A percentile compares a stretch with the other conserved stretches of the same genome.
These are phyloP conservation scores for Erebia ligea DNA, from an alignment of 2,888 invertebrate genomes.

Conservation along the genomic window DNA sequence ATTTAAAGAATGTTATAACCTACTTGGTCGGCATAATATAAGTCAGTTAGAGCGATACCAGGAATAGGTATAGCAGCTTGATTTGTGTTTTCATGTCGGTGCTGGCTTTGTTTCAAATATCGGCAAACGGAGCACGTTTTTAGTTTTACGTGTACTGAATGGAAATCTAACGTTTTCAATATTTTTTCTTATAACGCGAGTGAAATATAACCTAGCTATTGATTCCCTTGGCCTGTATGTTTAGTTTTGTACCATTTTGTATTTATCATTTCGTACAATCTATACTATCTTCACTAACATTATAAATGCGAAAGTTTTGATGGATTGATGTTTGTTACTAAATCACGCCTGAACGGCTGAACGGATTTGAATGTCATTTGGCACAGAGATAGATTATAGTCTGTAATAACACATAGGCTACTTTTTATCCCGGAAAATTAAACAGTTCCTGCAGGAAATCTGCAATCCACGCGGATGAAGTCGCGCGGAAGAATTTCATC, in stretches of 20 bases:
- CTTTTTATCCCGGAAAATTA: too few relatives aligned
- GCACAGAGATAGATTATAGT: too few relatives aligned
- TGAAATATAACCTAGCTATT: conserved; percentile 56
- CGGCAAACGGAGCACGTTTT: conserved; percentile 69
- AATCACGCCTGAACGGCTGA: too few relatives aligned
- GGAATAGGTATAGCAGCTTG: conserved; percentile 53
- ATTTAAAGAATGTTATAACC: conserved; percentile 13
- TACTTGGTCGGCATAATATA: conserved; percentile 13
- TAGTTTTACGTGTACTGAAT: conserved; percentile 66
- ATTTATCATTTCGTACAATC: conserved; percentile 10
- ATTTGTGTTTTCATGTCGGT: conserved; percentile 74
- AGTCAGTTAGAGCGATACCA: conserved; percentile 37
- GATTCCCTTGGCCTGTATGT: conserved; percentile 49
- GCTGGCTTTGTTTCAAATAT: conserved; percentile 73
- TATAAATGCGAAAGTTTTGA: too few relatives aligned
- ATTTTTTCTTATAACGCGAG: conserved; percentile 67
- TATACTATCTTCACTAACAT: neutral
- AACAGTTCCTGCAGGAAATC: too few relatives aligned
- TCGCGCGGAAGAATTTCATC: too few relatives aligned
- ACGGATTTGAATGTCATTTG: too few relatives aligned
- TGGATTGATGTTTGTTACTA: too few relatives aligned
- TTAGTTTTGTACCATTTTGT: conserved; percentile 24
- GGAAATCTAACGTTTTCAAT: conserved; percentile 64
- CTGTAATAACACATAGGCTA: too few relatives aligned
- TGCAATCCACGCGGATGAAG: too few relatives aligned